Conservation (phyloP, 1,140 invertebrate species). For the Macrotrachela quadricornifera region DNA sequence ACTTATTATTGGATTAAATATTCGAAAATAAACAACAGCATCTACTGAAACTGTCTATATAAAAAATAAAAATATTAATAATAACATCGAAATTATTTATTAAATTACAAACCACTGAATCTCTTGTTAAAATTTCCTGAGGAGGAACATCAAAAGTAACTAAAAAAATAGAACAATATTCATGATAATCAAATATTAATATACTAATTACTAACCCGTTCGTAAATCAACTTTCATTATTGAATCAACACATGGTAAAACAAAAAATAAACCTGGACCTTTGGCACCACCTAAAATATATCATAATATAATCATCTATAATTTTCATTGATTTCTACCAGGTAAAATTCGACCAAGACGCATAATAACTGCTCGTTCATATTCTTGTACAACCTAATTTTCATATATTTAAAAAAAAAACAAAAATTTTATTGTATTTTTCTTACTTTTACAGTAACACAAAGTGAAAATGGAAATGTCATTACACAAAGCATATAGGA, state of each 20-base stretch:
- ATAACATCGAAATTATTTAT: no score
- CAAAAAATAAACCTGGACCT: conserved; percentile 10
- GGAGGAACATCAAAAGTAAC: conserved; percentile 11
- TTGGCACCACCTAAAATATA: conserved; percentile 7
- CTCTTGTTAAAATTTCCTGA: conserved; percentile 12
- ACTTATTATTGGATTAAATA: conserved; percentile 1
- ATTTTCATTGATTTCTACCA: background rate
- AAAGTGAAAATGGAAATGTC: conserved; percentile 74
- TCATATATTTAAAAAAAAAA: no score
- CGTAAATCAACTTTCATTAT: conserved; percentile 6
- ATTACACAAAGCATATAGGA: conserved; percentile 60
- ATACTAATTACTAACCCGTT: background rate
- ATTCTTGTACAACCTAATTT: conserved; percentile 6
- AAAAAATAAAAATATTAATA: no score
- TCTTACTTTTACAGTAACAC: conserved; percentile 75
- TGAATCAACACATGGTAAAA: conserved; percentile 6
- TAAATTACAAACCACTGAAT: conserved; percentile 6
- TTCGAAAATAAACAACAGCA: conserved; percentile 5
- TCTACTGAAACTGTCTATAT: conserved; percentile 6
- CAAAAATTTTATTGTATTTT: conserved; percentile 4
- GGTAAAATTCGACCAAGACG: conserved; percentile 3
- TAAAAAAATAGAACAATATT: background rate
- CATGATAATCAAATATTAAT: background rate
- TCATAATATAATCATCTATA: conserved; percentile 2
- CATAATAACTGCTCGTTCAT: conserved; percentile 11